Conservation (phyloP, 2,113 vertebrate genomes). For the Aptenodytes forsteri region DNA sequence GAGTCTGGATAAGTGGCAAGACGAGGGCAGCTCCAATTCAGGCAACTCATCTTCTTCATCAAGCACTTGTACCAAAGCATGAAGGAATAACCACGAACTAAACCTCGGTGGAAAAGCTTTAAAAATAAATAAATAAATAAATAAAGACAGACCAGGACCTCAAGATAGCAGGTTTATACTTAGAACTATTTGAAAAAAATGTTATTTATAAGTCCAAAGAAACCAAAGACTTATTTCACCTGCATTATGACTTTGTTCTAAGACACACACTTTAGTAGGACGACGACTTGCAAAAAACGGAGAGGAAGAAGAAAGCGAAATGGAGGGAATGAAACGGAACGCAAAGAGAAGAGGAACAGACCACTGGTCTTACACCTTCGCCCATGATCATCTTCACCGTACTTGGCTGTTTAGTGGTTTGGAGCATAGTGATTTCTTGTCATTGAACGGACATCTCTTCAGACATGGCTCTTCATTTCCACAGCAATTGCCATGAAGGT, state of each 20-base stretch:
- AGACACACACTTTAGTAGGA: conserved; percentile 87
- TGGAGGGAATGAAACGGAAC: conserved; percentile 53
- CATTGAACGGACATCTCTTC: conserved; percentile 78
- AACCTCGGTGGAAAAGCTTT: conserved; percentile 85
- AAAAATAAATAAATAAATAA: conserved; percentile 75
- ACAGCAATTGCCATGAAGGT: conserved; percentile 68
- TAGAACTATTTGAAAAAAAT: conserved; percentile 90
- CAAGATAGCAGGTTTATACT: conserved; percentile 95
- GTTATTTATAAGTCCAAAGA: conserved; percentile 99
- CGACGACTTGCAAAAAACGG: conserved; percentile 79
- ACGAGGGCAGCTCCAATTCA: conserved; percentile 89
- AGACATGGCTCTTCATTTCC: conserved; percentile 76
- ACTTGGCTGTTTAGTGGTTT: conserved; percentile 80
- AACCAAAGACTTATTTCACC: conserved; percentile 98
- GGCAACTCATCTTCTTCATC: conserved; percentile 87
- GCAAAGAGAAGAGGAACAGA: conserved; percentile 75
- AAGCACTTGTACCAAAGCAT: conserved; percentile 99
- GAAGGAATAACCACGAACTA: conserved; percentile 86
- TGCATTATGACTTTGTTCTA: conserved; percentile 90
- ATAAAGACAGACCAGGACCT: conserved; percentile 83
- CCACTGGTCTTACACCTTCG: conserved; percentile 83
- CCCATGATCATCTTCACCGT: conserved; percentile 75
- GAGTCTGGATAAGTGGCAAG: conserved; percentile 99
- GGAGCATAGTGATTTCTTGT: conserved; percentile 75
- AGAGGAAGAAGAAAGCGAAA: conserved; percentile 73